Evolutionary conservation across 30 jellyfish, hydroid and myxozoan species (phyloP).

Genomic region (Rhopilema esculentum): DNA sequence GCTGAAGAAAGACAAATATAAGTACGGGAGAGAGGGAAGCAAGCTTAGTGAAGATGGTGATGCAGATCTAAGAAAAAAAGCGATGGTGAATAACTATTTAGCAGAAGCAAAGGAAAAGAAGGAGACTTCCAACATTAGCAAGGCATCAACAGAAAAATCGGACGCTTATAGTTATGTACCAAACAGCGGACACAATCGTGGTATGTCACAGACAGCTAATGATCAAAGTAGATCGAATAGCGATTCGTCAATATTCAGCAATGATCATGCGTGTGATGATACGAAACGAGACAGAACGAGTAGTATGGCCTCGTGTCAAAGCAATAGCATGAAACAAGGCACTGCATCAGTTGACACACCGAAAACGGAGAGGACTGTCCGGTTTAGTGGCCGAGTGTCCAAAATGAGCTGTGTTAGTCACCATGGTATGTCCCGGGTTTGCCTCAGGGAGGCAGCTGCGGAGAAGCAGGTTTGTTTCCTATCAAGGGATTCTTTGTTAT

Average conservation of each 20-base stretch:
- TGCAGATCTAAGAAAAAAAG: constrained; percentile 45
- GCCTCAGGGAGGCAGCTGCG: constrained; percentile 77
- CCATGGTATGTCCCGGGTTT: constrained; percentile 75
- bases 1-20: constrained; percentile 31
- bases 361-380: constrained; percentile 46
- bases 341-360: constrained; percentile 27
- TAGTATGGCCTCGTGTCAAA: constrained; percentile 58
- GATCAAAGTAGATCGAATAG: constrained; percentile 50
- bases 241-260: constrained; percentile 47
- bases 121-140: not conserved
- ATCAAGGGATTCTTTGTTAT: too few relatives aligned
- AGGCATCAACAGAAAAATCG: constrained; percentile 19
- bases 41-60: constrained; percentile 35
- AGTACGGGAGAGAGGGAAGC: constrained; percentile 35
- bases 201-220: not conserved
- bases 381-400: constrained; percentile 75
- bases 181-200: constrained; percentile 4
- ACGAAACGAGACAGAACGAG: constrained; percentile 19
- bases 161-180: not conserved
- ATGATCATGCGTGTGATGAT: constrained; percentile 10
- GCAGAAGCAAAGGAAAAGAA: constrained; percentile 17
- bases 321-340: constrained; percentile 11
- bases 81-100: constrained; percentile 55
- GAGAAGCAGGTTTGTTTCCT: constrained; percentile 61
- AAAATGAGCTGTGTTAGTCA: constrained; percentile 73